phyloP scores from a whole-genome alignment of 2,797 vertebrate species.

The Fistularia commersonii region DNA sequence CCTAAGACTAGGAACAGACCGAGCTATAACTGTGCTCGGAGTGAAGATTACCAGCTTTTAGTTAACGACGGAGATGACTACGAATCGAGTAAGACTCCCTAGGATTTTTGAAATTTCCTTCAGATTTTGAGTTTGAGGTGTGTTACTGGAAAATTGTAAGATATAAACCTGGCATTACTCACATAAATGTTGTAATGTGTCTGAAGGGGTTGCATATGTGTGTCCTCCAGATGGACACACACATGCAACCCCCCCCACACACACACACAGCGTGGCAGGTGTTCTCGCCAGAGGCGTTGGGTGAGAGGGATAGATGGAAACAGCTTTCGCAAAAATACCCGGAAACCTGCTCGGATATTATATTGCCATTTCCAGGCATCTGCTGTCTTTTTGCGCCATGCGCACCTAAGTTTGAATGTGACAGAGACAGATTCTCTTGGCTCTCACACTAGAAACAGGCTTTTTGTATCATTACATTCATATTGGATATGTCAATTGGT shows the following conservation, averaged over 20 bases:
- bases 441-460: neutral
- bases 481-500: too few species aligned
- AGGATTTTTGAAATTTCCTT: too few species aligned
- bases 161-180: neutral
- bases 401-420: neutral
- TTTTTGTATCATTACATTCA: too few species aligned
- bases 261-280: slow-evolving; percentile 21
- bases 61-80: too few species aligned
- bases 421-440: slow-evolving; percentile 4
- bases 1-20: too few species aligned
- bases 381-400: slow-evolving; percentile 18
- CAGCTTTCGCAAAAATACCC: slow-evolving; percentile 34
- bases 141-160: too few species aligned
- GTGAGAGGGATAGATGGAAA: slow-evolving; percentile 30
- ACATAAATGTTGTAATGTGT: slow-evolving; percentile 2
- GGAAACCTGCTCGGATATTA: slow-evolving; percentile 27
- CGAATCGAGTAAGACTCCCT: too few species aligned
- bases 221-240: slow-evolving; percentile 26
- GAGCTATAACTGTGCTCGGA: too few species aligned
- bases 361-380: slow-evolving; percentile 28
- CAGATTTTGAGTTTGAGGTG: too few species aligned
- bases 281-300: slow-evolving; percentile 35
- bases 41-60: too few species aligned
- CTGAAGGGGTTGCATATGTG: slow-evolving; percentile 12
- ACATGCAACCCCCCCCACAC: too few species aligned